Conservation (phyloP, 2,888 invertebrate genomes). For the Dendrolimus pini region DNA sequence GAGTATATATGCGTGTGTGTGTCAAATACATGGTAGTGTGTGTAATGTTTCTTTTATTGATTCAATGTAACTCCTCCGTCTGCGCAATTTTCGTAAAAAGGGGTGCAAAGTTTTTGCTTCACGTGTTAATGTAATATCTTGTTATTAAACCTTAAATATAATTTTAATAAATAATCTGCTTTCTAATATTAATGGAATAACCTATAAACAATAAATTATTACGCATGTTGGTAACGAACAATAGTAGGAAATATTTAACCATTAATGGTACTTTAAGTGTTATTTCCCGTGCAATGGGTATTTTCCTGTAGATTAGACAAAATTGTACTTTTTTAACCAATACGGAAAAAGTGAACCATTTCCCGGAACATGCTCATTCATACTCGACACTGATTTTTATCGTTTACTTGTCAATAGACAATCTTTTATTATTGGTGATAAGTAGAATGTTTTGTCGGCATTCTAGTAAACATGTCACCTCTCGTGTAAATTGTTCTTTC, state of each 20-base stretch:
- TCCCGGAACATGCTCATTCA: constrained; percentile 15
- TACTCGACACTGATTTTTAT: constrained; percentile 13
- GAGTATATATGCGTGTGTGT: too few species aligned
- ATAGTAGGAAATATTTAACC: neutral
- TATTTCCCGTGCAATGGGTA: constrained; percentile 1
- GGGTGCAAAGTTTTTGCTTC: too few species aligned
- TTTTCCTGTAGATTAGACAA: neutral
- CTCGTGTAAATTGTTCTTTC: neutral
- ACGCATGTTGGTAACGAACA: neutral
- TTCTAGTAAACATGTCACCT: constrained; percentile 15
- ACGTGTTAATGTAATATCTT: too few species aligned
- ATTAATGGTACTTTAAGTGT: neutral
- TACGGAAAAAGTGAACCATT: constrained; percentile 13
- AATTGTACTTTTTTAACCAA: neutral
- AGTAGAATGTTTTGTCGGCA: constrained; percentile 17
- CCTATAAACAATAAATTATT: neutral
- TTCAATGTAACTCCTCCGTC: too few species aligned
- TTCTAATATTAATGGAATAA: neutral
- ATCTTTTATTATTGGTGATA: constrained; percentile 24
- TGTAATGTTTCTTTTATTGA: too few species aligned
- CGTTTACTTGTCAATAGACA: constrained; percentile 19
- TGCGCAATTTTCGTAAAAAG: too few species aligned
- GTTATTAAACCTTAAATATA: too few species aligned
- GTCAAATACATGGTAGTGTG: too few species aligned
- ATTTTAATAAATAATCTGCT: neutral